phyloP scores from a whole-genome alignment of 2,888 invertebrate species.

The Agonum fuliginosum region DNA sequence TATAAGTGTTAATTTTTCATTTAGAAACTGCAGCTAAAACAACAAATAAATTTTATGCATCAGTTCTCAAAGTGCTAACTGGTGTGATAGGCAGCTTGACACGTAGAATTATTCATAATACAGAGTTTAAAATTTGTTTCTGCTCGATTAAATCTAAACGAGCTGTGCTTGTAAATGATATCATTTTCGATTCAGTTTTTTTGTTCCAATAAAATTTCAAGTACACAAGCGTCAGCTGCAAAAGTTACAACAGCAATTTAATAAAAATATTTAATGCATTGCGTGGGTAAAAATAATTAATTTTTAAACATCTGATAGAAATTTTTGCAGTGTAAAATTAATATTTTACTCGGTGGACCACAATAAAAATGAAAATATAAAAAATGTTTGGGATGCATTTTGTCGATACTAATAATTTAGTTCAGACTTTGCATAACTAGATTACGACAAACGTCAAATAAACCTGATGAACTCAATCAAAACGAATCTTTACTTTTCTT shows the following conservation, averaged over 20 bases:
- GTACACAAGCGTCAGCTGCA: conserved; percentile 18
- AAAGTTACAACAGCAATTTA: neutral
- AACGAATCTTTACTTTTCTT: too few species aligned
- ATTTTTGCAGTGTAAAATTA: too few species aligned
- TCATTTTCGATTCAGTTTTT: conserved; percentile 14
- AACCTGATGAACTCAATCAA: too few species aligned
- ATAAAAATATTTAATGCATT: conserved; percentile 17
- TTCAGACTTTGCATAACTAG: too few species aligned
- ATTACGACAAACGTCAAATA: too few species aligned
- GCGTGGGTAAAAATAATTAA: conserved; percentile 18
- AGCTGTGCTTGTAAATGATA: conserved; percentile 17
- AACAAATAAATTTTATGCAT: conserved; percentile 26
- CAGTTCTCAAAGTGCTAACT: conserved; percentile 32
- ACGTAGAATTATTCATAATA: conserved; percentile 17
- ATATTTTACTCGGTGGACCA: too few species aligned
- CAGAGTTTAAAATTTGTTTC: conserved; percentile 25
- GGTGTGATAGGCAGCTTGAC: conserved; percentile 14
- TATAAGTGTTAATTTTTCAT: neutral
- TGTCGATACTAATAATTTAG: too few species aligned
- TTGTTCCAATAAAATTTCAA: conserved; percentile 24
- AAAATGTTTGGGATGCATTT: too few species aligned
- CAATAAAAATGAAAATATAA: too few species aligned
- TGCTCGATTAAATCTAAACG: conserved; percentile 31
- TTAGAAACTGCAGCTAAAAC: neutral
- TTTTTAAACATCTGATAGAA: too few species aligned